Evolutionary conservation across 2,113 vertebrate genomes (phyloP).

Genomic region (Lophura nycthemera): DNA sequence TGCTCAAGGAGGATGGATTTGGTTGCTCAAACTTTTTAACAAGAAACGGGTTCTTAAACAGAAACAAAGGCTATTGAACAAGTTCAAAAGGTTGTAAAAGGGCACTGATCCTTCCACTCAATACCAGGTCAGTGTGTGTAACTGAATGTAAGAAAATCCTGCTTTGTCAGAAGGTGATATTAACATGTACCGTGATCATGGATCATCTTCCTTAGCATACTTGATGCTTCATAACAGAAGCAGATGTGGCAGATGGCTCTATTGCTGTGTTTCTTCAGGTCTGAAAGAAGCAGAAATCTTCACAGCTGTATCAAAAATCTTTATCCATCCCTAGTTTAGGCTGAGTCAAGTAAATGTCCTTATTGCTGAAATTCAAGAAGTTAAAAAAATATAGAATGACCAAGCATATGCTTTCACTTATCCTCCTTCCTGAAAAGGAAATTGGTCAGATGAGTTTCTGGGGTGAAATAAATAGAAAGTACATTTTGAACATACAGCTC

Average conservation of each 20-base stretch:
- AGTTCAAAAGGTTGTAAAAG: neutral
- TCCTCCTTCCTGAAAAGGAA: conserved; percentile 18
- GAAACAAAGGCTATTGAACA: neutral
- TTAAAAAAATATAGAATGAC: neutral
- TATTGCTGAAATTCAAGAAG: conserved; percentile 18
- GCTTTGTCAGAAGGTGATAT: neutral
- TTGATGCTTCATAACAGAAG: neutral
- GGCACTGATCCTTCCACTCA: neutral
- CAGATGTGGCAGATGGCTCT: neutral
- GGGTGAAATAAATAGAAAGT: conserved; percentile 62
- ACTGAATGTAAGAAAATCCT: neutral
- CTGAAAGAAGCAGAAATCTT: neutral
- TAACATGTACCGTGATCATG: neutral
- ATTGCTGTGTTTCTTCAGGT: neutral
- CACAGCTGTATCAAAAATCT: neutral
- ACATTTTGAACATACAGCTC: conserved; percentile 32
- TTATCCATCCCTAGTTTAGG: neutral
- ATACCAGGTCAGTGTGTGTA: neutral
- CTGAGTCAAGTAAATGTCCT: neutral
- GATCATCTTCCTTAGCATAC: neutral
- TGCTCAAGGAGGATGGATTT: neutral
- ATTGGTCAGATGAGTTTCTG: neutral
- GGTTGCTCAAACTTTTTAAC: neutral
- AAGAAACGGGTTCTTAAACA: neutral
- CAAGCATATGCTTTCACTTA: conserved; percentile 54